These are phyloP conservation scores for Pongo pygmaeus DNA, from an alignment of 2,113 vertebrate genomes.

Conservation along the genomic window DNA sequence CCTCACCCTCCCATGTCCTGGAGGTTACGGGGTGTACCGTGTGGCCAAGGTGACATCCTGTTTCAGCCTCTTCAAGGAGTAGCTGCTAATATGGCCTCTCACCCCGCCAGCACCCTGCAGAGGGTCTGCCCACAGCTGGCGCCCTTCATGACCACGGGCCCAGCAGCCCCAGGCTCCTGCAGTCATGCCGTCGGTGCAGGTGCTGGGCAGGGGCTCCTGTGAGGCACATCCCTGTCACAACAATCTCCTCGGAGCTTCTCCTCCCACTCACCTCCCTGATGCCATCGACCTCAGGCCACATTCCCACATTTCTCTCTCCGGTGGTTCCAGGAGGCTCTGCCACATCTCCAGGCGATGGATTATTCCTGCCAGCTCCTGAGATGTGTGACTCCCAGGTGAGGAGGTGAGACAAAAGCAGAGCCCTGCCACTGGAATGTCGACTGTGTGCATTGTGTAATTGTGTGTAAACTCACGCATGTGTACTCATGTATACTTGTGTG, in stretches of 20 bases:
- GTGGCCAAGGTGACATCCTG: neutral
- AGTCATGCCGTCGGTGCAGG: fast-evolving
- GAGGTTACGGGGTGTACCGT: fast-evolving
- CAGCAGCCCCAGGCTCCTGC: no score
- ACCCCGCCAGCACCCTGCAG: fast-evolving
- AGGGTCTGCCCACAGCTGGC: neutral
- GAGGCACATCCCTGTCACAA: neutral
- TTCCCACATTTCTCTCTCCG: fast-evolving
- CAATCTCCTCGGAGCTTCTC: neutral
- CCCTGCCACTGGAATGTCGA: fast-evolving
- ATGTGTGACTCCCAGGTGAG: no score
- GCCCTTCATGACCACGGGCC: no score
- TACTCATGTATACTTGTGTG: neutral
- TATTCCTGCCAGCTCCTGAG: neutral
- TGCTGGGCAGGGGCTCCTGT: neutral
- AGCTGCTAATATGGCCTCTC: fast-evolving
- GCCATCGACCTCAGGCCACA: fast-evolving
- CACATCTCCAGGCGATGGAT: no score
- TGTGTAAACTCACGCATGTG: fast-evolving
- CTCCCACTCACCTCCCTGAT: neutral
- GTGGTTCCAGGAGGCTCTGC: neutral
- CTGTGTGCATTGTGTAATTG: no score
- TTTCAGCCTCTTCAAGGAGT: neutral
- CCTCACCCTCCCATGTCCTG: neutral
- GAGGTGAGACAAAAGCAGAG: neutral